Evolutionary conservation across 1,140 invertebrate genomes (phyloP), one percentile per base, ranked within the genome.

Genomic region (Acromyrmex heyeri): DNA sequence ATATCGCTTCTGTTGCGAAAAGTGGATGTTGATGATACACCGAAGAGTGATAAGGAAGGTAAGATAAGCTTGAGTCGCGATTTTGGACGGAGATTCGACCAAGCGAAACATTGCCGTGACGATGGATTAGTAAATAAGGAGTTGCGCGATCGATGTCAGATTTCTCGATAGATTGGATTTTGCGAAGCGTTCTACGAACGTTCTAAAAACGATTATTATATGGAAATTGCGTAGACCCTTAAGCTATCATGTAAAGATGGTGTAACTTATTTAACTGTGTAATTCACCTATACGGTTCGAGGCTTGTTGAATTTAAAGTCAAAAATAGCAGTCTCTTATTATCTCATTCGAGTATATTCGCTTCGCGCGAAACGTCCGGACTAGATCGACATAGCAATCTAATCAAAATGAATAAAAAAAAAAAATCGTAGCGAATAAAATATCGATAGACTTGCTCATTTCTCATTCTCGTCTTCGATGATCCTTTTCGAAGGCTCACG

Each of bases 1-100:
- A 77, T 67, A 87, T 76, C 70, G 78, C 77, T 73, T 59, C 61
- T 86, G 86, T 87, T 79, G 75, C 88, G 81, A 83, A 72, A 73
- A 79, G 44, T 67, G 61, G 59, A 61, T 27, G 64, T 3, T 82
- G 78, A 86, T 82, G 78, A 82, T 86, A 82, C n/a, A 21, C n/a
- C n/a, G 50, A 72, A 5, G 48, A 18, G 10, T 38, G 27, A 16
- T 24, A 24, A 24, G 81, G 21, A 16, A 24, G n/a, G 21, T 24
- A 24, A 24, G 81, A 44, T 44, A 30, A 50, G 65, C 34, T 18
- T 44, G 6, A 14, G 64, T 55, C 55, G 64, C 72, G 48, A 69
- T 27, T 18, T 67, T 38, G 34, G 14, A 85, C 44, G 62, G 12
- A 48, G 44, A 18, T 67, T 82, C 24, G 65, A 57, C 21, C 62